Conservation (phyloP, 2,888 invertebrate genomes). For the Abscondita cerata region DNA sequence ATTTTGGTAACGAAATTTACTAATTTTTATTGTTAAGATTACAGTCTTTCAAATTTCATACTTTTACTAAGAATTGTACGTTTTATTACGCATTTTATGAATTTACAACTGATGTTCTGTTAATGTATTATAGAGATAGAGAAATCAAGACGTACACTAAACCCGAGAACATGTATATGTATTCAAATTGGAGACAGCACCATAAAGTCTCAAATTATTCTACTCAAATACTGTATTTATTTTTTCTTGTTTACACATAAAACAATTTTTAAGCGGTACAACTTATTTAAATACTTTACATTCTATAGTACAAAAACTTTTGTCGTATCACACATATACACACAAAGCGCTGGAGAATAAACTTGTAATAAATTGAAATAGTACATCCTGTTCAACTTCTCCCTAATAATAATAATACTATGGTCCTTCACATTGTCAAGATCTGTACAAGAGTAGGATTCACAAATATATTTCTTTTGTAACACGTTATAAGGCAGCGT, state of each 20-base stretch:
- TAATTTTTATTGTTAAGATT: no score
- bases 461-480: constrained; percentile 22
- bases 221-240: constrained; percentile 19
- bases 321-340: constrained; percentile 59
- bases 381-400: constrained; percentile 24
- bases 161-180: no score
- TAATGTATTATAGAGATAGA: no score
- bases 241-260: constrained; percentile 45
- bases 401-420: constrained; percentile 7
- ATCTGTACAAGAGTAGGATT: constrained; percentile 22
- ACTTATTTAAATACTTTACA: constrained; percentile 61
- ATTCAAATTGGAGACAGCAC: constrained; percentile 16
- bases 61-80: no score
- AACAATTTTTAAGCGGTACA: constrained; percentile 60
- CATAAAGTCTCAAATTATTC: not conserved
- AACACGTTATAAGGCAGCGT: constrained; percentile 28
- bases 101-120: no score
- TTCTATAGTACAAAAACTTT: constrained; percentile 67
- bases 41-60: no score
- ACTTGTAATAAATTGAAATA: constrained; percentile 41
- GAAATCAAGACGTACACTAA: no score
- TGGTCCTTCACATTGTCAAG: constrained; percentile 6
- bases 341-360: constrained; percentile 54
- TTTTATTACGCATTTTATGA: no score
- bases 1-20: no score